phyloP scores from a whole-genome alignment of 1,140 invertebrate species.

The Coelopa frigida region DNA sequence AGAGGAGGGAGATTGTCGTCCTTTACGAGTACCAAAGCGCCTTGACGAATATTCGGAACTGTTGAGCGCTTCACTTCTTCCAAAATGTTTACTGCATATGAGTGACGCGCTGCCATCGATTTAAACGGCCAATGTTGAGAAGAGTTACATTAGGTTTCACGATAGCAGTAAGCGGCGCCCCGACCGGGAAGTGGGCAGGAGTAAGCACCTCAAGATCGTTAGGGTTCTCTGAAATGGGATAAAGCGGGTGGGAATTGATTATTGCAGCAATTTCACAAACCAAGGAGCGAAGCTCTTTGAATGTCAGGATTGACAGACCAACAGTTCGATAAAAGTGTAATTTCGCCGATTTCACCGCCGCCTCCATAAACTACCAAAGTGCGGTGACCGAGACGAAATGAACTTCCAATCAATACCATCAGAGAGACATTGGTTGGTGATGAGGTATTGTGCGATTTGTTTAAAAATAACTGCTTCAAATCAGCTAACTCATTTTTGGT shows the following conservation, averaged over 20 bases:
- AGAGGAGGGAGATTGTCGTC: conserved; percentile 12
- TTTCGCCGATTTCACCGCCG: conserved; percentile 11
- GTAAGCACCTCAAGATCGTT: conserved; percentile 9
- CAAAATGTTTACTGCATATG: conserved; percentile 11
- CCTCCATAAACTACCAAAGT: no score
- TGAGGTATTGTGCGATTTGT: no score
- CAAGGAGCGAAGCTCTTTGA: conserved; percentile 15
- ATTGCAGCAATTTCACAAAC: conserved; percentile 17
- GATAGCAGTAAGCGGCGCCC: conserved; percentile 21
- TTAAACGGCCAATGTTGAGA: conserved; percentile 8
- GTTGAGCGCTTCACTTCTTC: conserved; percentile 7
- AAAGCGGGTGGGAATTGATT: conserved; percentile 11
- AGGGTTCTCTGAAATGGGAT: conserved; percentile 5
- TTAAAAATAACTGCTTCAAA: no score
- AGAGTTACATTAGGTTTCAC: conserved; percentile 22
- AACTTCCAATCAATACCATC: no score
- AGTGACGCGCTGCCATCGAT: conserved; percentile 4
- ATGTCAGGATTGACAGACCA: not conserved
- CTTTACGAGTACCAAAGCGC: not conserved
- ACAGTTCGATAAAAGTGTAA: conserved; percentile 4
- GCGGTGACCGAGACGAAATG: no score
- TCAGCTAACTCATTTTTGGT: no score
- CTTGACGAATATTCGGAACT: not conserved
- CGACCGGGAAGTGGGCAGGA: conserved; percentile 10
- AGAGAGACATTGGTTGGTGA: no score